phyloP scores from a whole-genome alignment of 92 coral and sea anemone species.

The Phenganax stokvisi region DNA sequence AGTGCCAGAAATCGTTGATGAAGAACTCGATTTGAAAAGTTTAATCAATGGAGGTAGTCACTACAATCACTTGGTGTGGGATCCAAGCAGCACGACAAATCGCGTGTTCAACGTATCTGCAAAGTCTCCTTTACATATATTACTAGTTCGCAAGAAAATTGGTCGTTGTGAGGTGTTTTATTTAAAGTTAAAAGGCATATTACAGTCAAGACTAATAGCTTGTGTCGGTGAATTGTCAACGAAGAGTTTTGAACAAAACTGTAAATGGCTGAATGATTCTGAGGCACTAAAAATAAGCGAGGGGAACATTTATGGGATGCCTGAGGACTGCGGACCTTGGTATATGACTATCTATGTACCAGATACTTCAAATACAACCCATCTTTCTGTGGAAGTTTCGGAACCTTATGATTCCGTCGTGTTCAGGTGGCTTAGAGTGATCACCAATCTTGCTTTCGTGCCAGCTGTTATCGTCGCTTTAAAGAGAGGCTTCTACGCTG shows the following conservation, averaged over 20 bases:
- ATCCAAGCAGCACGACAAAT: slow-evolving; percentile 7
- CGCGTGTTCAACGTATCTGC: slow-evolving; percentile 22
- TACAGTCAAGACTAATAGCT: background rate
- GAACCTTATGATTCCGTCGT: slow-evolving; percentile 31
- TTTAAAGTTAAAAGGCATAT: background rate
- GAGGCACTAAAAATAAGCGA: background rate
- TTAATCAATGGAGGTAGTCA: background rate
- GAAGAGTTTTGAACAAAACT: slow-evolving; percentile 13
- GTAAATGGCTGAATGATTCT: slow-evolving; percentile 22
- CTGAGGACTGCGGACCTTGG: slow-evolving; percentile 29
- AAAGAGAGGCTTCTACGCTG: slow-evolving; percentile 30
- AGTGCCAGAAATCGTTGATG: background rate
- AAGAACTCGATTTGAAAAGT: background rate
- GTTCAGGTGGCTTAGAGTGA: slow-evolving; percentile 34
- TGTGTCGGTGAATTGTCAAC: slow-evolving; percentile 13
- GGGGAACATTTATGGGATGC: slow-evolving; percentile 35
- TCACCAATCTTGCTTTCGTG: slow-evolving; percentile 29
- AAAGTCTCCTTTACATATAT: slow-evolving; percentile 11
- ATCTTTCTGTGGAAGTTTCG: slow-evolving; percentile 30
- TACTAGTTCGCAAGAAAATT: slow-evolving; percentile 15
- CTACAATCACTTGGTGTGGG: slow-evolving; percentile 25
- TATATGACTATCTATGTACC: slow-evolving; percentile 17
- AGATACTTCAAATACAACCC: background rate
- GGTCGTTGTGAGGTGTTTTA: slow-evolving; percentile 33
- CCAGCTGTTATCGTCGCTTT: slow-evolving; percentile 24